Conservation (phyloP, 23 tunicate species). For the Phallusia fumigata region DNA sequence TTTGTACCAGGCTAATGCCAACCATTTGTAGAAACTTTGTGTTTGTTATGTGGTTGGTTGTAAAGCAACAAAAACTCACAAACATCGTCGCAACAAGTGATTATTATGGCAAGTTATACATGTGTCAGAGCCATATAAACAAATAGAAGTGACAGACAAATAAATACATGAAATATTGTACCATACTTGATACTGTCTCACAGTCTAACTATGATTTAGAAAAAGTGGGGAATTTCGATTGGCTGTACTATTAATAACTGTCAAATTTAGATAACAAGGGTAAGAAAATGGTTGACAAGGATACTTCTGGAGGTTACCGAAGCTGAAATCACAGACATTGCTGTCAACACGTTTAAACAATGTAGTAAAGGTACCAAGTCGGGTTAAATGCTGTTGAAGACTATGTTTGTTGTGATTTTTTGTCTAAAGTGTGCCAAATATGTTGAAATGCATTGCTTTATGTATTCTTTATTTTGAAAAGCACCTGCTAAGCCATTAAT, state of each 20-base stretch:
- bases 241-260: neutral
- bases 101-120: too few relatives aligned
- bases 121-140: too few relatives aligned
- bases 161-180: too few relatives aligned
- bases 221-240: too few relatives aligned
- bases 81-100: too few relatives aligned
- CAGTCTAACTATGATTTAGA: too few relatives aligned
- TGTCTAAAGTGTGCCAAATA: neutral
- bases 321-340: slow-evolving; percentile 23
- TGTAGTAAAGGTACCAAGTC: slow-evolving; percentile 31
- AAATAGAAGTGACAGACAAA: too few relatives aligned
- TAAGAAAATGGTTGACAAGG: slow-evolving; percentile 55
- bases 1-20: too few relatives aligned
- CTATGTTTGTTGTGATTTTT: neutral
- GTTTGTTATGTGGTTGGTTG: too few relatives aligned
- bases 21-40: too few relatives aligned
- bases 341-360: slow-evolving; percentile 22
- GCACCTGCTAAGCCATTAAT: slow-evolving; percentile 61
- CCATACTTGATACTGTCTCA: too few relatives aligned
- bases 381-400: neutral
- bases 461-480: slow-evolving; percentile 39
- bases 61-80: too few relatives aligned
- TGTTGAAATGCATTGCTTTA: neutral
- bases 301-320: slow-evolving; percentile 67
- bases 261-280: slow-evolving; percentile 24